Conservation (phyloP, 2,113 vertebrate species). For the Marcusenius ussheri region DNA sequence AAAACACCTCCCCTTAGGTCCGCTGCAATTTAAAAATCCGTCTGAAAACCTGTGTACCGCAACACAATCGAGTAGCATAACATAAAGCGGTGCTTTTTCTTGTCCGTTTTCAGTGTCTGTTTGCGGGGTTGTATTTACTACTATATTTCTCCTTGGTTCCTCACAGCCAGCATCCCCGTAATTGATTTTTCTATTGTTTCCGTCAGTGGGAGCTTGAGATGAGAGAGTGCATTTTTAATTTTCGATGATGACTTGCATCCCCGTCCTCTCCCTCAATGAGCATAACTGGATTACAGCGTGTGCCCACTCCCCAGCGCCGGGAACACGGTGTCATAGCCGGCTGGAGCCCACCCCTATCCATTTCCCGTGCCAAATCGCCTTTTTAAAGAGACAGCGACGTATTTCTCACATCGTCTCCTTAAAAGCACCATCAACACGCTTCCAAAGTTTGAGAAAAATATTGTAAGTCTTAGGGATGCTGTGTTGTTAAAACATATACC, state of each 20-base stretch:
- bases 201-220: not conserved
- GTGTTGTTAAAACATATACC: not conserved
- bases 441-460: not conserved
- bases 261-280: constrained; percentile 25
- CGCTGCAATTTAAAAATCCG: not conserved
- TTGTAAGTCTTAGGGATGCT: not conserved
- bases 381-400: constrained; percentile 54
- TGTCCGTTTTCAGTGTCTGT: not conserved
- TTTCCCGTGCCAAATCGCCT: constrained; percentile 18
- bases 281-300: constrained; percentile 29
- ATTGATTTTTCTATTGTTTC: not conserved
- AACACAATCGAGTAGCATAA: not conserved
- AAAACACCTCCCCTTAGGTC: constrained; percentile 3
- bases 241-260: not conserved
- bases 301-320: constrained; percentile 17
- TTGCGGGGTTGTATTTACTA: not conserved
- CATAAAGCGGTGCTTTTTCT: not conserved
- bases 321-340: constrained; percentile 34
- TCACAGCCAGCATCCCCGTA: not conserved
- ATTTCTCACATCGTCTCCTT: not conserved
- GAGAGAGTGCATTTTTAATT: constrained; percentile 14
- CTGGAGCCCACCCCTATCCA: constrained; percentile 34
- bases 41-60: not conserved
- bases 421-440: not conserved
- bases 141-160: not conserved